These are phyloP conservation scores for Apocrypta bakeri DNA, from an alignment of 1,140 invertebrate genomes.

Conservation along the genomic window DNA sequence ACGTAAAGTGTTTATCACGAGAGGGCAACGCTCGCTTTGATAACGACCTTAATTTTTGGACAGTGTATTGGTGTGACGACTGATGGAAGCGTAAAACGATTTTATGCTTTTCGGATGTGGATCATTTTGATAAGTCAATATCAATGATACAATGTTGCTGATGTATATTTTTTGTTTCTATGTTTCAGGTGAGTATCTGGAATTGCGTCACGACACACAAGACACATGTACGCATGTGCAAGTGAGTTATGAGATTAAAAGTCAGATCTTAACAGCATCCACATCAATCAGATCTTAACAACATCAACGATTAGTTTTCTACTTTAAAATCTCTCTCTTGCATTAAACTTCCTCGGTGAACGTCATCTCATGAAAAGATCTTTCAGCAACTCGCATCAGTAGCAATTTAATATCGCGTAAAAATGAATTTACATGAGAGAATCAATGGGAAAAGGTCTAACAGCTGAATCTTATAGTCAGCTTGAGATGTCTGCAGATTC, in stretches of 20 bases:
- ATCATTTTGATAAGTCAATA: no score
- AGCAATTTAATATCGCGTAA: background rate
- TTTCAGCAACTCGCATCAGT: background rate
- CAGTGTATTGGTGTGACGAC: background rate
- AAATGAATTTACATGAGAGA: background rate
- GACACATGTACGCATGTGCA: background rate
- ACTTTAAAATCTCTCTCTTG: background rate
- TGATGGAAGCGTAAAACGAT: no score
- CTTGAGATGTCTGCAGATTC: background rate
- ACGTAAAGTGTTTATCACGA: background rate
- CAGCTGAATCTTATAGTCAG: background rate
- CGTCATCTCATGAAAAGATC: background rate
- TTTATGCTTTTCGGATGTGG: no score
- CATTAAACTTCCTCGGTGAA: background rate
- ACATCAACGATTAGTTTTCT: no score
- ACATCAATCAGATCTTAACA: no score
- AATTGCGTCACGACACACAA: background rate
- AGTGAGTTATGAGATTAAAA: no score
- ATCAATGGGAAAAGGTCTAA: background rate
- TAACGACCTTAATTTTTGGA: constrained; percentile 1
- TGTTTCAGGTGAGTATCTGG: constrained; percentile 33
- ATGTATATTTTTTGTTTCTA: background rate
- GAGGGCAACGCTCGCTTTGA: background rate
- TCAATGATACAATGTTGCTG: no score
- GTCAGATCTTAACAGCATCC: no score